Evolutionary conservation across 2,797 vertebrate species (phyloP).

Genomic region (Lacerta bilineata): DNA sequence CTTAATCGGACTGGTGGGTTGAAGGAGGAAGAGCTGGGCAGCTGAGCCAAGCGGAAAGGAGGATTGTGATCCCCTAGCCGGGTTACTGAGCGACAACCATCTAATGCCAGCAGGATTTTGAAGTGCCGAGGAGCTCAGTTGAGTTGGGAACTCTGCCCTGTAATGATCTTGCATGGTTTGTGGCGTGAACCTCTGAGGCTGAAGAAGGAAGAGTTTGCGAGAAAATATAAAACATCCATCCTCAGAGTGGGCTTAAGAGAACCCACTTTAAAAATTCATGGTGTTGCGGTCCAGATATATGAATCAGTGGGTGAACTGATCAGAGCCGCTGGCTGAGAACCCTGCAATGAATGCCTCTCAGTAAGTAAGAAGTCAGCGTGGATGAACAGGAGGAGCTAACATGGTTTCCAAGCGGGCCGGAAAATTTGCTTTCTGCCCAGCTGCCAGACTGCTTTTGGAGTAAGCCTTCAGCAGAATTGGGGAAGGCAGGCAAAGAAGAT

Average conservation of each 20-base stretch:
- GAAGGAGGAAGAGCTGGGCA: rapidly evolving
- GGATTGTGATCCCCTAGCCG: neutral
- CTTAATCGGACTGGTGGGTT: neutral
- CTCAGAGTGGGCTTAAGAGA: neutral
- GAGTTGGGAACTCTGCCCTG: neutral
- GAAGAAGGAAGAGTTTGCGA: neutral
- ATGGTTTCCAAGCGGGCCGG: neutral
- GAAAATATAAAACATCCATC: neutral
- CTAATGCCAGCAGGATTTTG: neutral
- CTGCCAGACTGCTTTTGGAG: neutral
- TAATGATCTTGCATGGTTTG: neutral
- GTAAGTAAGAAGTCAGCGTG: rapidly evolving
- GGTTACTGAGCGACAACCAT: neutral
- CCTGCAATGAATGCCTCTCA: rapidly evolving
- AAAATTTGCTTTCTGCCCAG: neutral
- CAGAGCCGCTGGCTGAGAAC: neutral
- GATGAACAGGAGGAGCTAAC: rapidly evolving
- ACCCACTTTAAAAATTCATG: neutral
- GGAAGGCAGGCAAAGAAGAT: rapidly evolving
- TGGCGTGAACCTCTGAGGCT: neutral
- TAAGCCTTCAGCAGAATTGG: neutral
- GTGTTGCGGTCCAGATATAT: neutral
- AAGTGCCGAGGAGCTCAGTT: neutral
- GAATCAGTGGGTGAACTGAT: rapidly evolving
- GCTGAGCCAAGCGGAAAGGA: neutral